Conservation (phyloP, 2,888 invertebrate species). For the Icerya purchasi region DNA sequence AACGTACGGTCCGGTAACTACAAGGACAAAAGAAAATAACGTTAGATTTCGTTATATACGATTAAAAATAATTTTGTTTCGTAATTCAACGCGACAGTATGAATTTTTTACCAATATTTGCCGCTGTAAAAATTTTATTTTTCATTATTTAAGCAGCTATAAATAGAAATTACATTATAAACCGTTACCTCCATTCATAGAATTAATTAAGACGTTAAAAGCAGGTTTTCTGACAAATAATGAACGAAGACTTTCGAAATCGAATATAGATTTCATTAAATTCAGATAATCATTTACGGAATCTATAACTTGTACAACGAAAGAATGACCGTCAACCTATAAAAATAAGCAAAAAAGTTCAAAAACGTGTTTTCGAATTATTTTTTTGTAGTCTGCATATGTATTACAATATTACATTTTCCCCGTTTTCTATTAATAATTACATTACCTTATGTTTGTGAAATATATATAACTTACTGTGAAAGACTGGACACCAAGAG, state of each 20-base stretch:
- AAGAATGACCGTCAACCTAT: constrained; percentile 45
- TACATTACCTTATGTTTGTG: too few relatives aligned
- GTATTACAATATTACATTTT: too few relatives aligned
- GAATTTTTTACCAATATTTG: too few relatives aligned
- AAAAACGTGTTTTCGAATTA: too few relatives aligned
- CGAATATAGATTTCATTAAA: constrained; percentile 91
- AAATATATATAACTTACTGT: constrained; percentile 28
- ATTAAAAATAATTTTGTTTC: too few relatives aligned
- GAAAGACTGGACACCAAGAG: constrained; percentile 43
- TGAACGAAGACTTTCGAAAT: constrained; percentile 56
- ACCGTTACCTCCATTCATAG: constrained; percentile 84
- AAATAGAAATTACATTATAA: too few relatives aligned
- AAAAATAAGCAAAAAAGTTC: constrained; percentile 17
- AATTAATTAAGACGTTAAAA: constrained; percentile 71
- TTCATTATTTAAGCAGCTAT: too few relatives aligned
- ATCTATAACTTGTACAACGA: constrained; percentile 75
- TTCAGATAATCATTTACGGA: constrained; percentile 68
- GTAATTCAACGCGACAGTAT: too few relatives aligned
- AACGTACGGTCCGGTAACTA: constrained; percentile 93
- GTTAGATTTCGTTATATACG: too few relatives aligned
- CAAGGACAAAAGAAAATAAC: constrained; percentile 17
- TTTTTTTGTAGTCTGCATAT: too few relatives aligned
- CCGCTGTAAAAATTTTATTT: too few relatives aligned
- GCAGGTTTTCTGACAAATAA: constrained; percentile 40
- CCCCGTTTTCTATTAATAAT: too few relatives aligned